Conservation (phyloP, 2,797 vertebrate species). For the Clarias fuscus region DNA sequence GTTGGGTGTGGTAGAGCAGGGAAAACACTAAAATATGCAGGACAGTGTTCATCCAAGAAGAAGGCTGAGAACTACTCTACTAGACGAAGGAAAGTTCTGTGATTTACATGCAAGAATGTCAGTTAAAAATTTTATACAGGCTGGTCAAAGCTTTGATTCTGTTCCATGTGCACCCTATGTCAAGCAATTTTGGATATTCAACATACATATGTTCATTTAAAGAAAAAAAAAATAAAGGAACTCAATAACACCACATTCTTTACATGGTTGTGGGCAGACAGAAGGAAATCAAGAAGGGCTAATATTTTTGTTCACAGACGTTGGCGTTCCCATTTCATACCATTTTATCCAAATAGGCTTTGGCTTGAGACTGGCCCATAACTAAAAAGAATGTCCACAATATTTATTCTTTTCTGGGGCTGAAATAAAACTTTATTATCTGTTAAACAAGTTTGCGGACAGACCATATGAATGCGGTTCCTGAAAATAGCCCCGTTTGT, state of each 20-base stretch:
- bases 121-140: background rate
- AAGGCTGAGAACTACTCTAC: too few species aligned
- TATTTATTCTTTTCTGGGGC: conserved; percentile 47
- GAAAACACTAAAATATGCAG: too few species aligned
- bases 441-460: conserved; percentile 38
- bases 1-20: too few species aligned
- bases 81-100: background rate
- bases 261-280: conserved; percentile 44
- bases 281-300: conserved; percentile 44
- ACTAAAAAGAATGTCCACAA: conserved; percentile 49
- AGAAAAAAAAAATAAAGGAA: conserved; percentile 13
- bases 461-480: conserved; percentile 20
- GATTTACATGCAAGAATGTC: background rate
- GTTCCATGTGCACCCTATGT: background rate
- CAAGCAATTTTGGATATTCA: background rate
- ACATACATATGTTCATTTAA: conserved; percentile 17
- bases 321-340: conserved; percentile 28
- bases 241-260: conserved; percentile 47
- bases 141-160: background rate
- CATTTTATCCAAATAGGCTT: conserved; percentile 29
- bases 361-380: conserved; percentile 49
- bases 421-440: conserved; percentile 51
- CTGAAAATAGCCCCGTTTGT: conserved; percentile 47
- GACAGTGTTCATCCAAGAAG: too few species aligned
- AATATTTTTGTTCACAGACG: conserved; percentile 40